A percentile compares a stretch with the other conserved stretches of the same genome.
These are phyloP conservation scores for Bembecia ichneumoniformis DNA, from an alignment of 2,888 invertebrate species.

Conservation along the genomic window DNA sequence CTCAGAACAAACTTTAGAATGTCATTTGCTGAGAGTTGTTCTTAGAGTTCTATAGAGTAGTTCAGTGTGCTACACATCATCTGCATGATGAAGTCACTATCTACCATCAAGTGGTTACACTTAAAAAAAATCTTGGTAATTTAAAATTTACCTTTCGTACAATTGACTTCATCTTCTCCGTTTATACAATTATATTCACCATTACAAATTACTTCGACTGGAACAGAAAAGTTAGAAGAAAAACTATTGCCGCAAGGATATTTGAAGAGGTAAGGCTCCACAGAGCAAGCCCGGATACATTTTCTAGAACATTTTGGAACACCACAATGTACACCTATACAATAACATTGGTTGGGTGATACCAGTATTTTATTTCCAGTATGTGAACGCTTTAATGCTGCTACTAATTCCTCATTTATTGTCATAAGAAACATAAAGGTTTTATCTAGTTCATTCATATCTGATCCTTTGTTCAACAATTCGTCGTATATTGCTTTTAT, in stretches of 20 bases:
- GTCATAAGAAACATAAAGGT: slow-evolving; percentile 27
- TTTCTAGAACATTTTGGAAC: slow-evolving; percentile 27
- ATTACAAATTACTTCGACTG: slow-evolving; percentile 37
- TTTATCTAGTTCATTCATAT: slow-evolving; percentile 21
- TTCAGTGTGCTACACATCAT: too few species aligned
- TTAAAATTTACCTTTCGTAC: slow-evolving; percentile 30
- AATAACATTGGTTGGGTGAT: slow-evolving; percentile 31
- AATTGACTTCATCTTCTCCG: slow-evolving; percentile 43
- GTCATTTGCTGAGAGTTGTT: too few species aligned
- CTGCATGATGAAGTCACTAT: too few species aligned
- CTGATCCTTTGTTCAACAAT: slow-evolving; percentile 14
- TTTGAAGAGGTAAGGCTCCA: slow-evolving; percentile 29
- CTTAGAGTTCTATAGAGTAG: too few species aligned
- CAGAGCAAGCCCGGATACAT: slow-evolving; percentile 36
- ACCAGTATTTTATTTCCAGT: slow-evolving; percentile 39
- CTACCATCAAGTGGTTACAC: too few species aligned
- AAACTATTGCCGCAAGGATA: slow-evolving; percentile 26
- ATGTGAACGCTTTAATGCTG: slow-evolving; percentile 38
- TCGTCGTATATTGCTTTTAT: slow-evolving; percentile 31
- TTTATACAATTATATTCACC: slow-evolving; percentile 35
- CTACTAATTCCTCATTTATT: slow-evolving; percentile 33
- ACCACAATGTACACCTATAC: slow-evolving; percentile 32
- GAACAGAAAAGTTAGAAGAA: slow-evolving; percentile 18
- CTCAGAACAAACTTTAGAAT: too few species aligned
- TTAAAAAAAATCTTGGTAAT: too few species aligned